phyloP scores from a whole-genome alignment of 2,888 invertebrate genomes.

The Conomelus anceps region DNA sequence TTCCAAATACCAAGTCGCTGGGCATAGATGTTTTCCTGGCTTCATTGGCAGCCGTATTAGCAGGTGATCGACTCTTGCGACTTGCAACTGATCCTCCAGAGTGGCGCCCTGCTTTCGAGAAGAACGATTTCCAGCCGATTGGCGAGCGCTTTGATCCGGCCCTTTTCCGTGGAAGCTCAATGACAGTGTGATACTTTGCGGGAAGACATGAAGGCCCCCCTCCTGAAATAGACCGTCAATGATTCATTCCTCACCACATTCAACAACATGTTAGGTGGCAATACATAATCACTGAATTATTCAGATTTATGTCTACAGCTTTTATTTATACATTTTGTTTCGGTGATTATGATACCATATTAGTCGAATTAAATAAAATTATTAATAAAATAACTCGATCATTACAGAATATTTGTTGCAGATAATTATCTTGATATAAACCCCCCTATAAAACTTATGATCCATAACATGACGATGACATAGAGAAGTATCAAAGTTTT shows the following conservation, averaged over 20 bases:
- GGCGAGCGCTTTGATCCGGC: slow-evolving; percentile 60
- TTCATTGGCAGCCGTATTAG: slow-evolving; percentile 10
- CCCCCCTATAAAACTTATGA: too few relatives aligned
- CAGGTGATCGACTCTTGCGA: slow-evolving; percentile 27
- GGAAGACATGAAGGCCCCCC: slow-evolving; percentile 71
- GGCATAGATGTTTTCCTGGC: slow-evolving; percentile 31
- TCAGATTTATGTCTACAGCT: too few relatives aligned
- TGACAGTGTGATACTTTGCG: slow-evolving; percentile 82
- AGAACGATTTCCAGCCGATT: slow-evolving; percentile 74
- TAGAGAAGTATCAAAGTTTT: too few relatives aligned
- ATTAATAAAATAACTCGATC: too few relatives aligned
- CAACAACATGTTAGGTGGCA: not conserved
- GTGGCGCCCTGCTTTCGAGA: slow-evolving; percentile 40
- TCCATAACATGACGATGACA: too few relatives aligned
- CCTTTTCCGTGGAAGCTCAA: slow-evolving; percentile 73
- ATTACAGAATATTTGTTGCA: too few relatives aligned
- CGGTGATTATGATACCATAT: too few relatives aligned
- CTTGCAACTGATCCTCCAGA: slow-evolving; percentile 22
- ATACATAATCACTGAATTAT: too few relatives aligned
- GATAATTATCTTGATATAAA: too few relatives aligned
- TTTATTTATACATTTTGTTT: too few relatives aligned
- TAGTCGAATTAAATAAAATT: too few relatives aligned
- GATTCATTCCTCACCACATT: not conserved
- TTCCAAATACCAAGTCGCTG: slow-evolving; percentile 25
- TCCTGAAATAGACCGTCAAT: slow-evolving; percentile 40